These are phyloP conservation scores for Danionella cerebrum DNA, from an alignment of 2,113 vertebrate genomes.

Conservation along the genomic window DNA sequence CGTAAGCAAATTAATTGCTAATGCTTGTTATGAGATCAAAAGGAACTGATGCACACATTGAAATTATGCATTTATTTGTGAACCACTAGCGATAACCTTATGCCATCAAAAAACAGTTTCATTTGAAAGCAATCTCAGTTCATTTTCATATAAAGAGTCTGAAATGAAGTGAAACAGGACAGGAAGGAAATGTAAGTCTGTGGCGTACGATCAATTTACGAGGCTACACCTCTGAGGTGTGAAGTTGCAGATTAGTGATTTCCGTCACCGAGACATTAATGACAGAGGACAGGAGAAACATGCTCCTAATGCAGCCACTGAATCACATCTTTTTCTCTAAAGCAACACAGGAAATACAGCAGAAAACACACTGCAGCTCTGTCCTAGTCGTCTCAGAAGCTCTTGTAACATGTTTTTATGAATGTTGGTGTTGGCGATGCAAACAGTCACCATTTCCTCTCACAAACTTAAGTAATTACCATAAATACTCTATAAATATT, in stretches of 20 bases:
- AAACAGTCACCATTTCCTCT: background rate
- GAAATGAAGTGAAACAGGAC: background rate
- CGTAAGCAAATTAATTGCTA: too few species aligned
- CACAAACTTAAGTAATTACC: background rate
- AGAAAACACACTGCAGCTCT: background rate
- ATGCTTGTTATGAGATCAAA: too few species aligned
- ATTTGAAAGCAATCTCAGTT: background rate
- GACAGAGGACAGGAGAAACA: slow-evolving; percentile 14
- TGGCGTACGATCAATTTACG: background rate
- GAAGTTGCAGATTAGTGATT: background rate
- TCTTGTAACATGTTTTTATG: background rate
- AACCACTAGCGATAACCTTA: too few species aligned
- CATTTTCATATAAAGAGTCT: background rate
- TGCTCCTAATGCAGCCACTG: background rate
- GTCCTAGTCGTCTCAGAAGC: background rate
- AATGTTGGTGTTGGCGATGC: background rate
- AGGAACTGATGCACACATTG: too few species aligned
- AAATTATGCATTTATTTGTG: too few species aligned
- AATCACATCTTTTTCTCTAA: slow-evolving; percentile 1
- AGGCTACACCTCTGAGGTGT: background rate
- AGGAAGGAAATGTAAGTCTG: background rate
- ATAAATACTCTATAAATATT: background rate
- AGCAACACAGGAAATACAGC: slow-evolving; percentile 27
- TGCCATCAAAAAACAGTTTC: background rate
- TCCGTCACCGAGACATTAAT: background rate